Evolutionary conservation across 2,888 invertebrate genomes (phyloP).

Genomic region (Camptogramma bilineatum): DNA sequence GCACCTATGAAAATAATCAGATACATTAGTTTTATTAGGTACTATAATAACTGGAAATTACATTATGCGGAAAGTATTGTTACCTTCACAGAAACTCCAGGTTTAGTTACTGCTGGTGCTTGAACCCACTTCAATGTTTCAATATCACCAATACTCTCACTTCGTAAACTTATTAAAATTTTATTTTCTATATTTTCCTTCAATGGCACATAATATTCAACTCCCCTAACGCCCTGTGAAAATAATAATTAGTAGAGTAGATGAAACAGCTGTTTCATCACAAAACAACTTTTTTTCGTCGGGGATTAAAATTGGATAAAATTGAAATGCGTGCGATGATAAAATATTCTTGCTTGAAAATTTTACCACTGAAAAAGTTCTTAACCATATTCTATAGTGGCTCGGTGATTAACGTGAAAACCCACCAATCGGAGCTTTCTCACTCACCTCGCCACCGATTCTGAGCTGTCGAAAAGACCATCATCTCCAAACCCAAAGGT

Average conservation of each 20-base stretch:
- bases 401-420: too few species aligned
- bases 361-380: too few species aligned
- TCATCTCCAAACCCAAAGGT: too few species aligned
- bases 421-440: too few species aligned
- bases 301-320: too few species aligned
- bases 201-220: conserved; percentile 50
- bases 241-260: not conserved
- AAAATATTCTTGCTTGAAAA: too few species aligned
- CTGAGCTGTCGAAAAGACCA: too few species aligned
- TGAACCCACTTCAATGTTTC: conserved; percentile 59
- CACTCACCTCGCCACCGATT: too few species aligned
- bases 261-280: too few species aligned
- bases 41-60: not conserved
- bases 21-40: conserved; percentile 43
- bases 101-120: conserved; percentile 33
- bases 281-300: too few species aligned
- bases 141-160: conserved; percentile 49
- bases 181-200: conserved; percentile 24
- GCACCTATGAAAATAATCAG: conserved; percentile 47
- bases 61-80: conserved; percentile 1
- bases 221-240: conserved; percentile 50
- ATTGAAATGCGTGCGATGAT: too few species aligned
- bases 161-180: conserved; percentile 28
- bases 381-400: too few species aligned
- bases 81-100: conserved; percentile 58